Base-by-base conservation (phyloP, 2,888 invertebrate genomes). In the Drosophila pegasa region DNA sequence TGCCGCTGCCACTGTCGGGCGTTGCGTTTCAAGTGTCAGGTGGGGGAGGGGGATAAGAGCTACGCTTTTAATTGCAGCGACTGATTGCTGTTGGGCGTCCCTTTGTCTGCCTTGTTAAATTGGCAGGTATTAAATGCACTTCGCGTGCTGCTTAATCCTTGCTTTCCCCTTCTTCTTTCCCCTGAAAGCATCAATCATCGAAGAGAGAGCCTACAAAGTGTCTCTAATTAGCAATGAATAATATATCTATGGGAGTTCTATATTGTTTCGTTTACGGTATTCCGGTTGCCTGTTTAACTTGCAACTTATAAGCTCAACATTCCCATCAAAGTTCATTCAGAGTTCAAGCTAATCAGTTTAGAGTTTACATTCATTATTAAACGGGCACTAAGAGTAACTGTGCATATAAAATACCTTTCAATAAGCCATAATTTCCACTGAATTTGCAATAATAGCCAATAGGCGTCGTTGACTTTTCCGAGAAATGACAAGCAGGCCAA, bases 401-500 rank as follows among this genome's bases (percentile, higher is more conserved):
- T 20, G 20, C n/a, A 35, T 22, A n/a, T 50, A n/a, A 33, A 33
- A n/a, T 50, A 18, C 16, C 22, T 50, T 50, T 35, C 20, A 22
- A 16, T 20, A 35, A 50, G 33, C 33, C 33, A 33, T 50, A 10
- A 50, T 35, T 50, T 50, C 33, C 22, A 35, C 22, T 5, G 33
- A 33, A 48, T 50, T 35, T 40, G 54, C 45, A n/a, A 20, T 29
- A 27, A 37, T 29, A 55, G 40, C 40, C 48, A 25, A 37, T 51
- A 33, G 41, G 29, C 33, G 38, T 27, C 38, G 40, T 37, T 43
- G 9, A 37, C 37, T 51, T 79, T 75, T 76, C 80, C 68, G 63
- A 71, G 87, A 87, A 86, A 69, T 69, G 73, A 65, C 62, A 70
- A 76, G 75, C 60, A 71, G 31, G 38, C 61, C 52, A 74, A 59